phyloP scores from a whole-genome alignment of 2,113 vertebrate species.

The Malurus melanocephalus region DNA sequence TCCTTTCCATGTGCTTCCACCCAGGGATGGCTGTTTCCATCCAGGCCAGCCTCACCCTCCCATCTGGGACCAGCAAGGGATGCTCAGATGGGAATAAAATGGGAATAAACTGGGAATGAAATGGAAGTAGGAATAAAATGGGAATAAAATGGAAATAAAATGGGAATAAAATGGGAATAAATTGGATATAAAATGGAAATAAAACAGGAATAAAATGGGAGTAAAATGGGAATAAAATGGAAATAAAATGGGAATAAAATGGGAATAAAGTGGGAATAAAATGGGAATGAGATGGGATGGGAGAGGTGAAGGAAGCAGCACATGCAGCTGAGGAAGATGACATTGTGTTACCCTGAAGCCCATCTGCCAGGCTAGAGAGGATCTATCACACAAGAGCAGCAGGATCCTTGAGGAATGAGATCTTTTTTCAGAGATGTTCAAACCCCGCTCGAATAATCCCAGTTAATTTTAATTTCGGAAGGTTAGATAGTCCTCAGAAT shows the following conservation, averaged over 20 bases:
- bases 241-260: background rate
- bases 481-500: slow-evolving; percentile 43
- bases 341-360: background rate
- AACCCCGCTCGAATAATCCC: slow-evolving; percentile 21
- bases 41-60: background rate
- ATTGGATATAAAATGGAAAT: no score
- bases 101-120: background rate
- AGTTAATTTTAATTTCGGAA: slow-evolving; percentile 51
- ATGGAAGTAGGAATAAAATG: background rate
- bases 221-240: background rate
- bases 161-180: no score
- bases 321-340: background rate
- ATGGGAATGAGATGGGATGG: background rate
- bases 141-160: no score
- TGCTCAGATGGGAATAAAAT: background rate
- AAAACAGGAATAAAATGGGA: no score
- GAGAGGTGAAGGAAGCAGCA: background rate
- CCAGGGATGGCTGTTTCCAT: background rate
- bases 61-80: rapidly evolving
- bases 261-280: background rate
- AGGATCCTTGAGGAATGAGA: background rate
- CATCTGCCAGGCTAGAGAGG: background rate
- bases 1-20: background rate
- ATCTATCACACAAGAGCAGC: background rate
- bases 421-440: background rate